These are phyloP conservation scores for Sinocyclocheilus anophthalmus DNA, from an alignment of 2,113 vertebrate species.

Conservation along the genomic window DNA sequence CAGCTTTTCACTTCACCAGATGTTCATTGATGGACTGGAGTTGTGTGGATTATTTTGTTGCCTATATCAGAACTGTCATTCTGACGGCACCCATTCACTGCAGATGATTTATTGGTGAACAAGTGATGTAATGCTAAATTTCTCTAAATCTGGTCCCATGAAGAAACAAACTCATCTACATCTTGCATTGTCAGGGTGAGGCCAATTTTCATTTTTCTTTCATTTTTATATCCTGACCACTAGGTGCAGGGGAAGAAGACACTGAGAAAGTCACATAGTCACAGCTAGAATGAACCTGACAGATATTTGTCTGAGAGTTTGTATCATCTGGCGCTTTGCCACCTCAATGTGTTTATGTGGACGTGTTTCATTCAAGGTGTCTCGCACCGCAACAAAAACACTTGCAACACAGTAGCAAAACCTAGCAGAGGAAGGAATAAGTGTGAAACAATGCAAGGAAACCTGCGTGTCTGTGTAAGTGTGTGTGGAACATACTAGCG, in stretches of 20 bases:
- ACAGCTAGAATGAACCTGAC: neutral
- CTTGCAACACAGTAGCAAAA: neutral
- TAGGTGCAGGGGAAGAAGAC: neutral
- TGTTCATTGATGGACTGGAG: neutral
- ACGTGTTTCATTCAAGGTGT: neutral
- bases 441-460: constrained; percentile 10
- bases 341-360: neutral
- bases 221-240: neutral
- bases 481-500: neutral
- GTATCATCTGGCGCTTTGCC: neutral
- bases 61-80: neutral
- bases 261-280: neutral
- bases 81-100: neutral
- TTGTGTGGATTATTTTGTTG: no score
- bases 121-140: neutral
- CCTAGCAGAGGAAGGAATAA: neutral
- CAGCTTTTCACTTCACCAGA: neutral
- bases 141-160: neutral
- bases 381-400: neutral
- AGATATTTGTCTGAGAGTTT: neutral
- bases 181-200: no score
- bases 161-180: no score
- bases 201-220: neutral
- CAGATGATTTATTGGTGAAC: neutral
- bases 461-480: constrained; percentile 7